phyloP scores from a whole-genome alignment of 2,113 vertebrate genomes.

The Esox niger region DNA sequence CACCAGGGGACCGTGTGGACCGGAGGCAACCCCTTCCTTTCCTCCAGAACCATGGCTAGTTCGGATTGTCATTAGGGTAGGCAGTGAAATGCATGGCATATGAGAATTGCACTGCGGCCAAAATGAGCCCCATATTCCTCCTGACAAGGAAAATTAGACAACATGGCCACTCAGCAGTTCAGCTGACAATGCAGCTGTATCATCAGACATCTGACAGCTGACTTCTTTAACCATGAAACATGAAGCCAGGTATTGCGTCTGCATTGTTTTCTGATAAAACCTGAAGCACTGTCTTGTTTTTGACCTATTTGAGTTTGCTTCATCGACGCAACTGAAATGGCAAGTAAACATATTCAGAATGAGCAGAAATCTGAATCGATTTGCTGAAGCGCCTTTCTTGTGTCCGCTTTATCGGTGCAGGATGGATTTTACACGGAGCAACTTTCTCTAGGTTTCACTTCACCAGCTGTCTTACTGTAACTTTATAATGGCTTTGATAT shows the following conservation, averaged over 20 bases:
- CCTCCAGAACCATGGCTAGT: conserved; percentile 57
- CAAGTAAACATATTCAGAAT: neutral
- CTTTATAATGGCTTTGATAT: too few relatives aligned
- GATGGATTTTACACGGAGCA: neutral
- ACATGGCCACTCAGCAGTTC: conserved; percentile 67
- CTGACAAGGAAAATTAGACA: conserved; percentile 46
- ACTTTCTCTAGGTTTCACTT: neutral
- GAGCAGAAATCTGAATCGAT: neutral
- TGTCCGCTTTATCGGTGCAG: neutral
- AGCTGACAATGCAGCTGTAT: conserved; percentile 33
- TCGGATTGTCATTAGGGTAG: conserved; percentile 69
- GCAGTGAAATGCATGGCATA: conserved; percentile 56
- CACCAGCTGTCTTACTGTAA: too few relatives aligned
- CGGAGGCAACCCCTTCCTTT: conserved; percentile 41
- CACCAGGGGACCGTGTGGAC: conserved; percentile 42
- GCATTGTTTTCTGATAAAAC: conserved; percentile 40
- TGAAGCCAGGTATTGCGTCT: conserved; percentile 47
- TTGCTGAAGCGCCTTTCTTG: neutral
- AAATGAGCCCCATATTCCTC: conserved; percentile 56
- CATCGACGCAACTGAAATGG: neutral
- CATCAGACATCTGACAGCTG: conserved; percentile 61
- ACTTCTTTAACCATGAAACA: conserved; percentile 74
- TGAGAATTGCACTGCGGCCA: conserved; percentile 43
- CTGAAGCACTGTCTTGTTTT: neutral
- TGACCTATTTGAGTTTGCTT: neutral